Conservation (phyloP, 2,113 vertebrate species). For the Pipa parva region DNA sequence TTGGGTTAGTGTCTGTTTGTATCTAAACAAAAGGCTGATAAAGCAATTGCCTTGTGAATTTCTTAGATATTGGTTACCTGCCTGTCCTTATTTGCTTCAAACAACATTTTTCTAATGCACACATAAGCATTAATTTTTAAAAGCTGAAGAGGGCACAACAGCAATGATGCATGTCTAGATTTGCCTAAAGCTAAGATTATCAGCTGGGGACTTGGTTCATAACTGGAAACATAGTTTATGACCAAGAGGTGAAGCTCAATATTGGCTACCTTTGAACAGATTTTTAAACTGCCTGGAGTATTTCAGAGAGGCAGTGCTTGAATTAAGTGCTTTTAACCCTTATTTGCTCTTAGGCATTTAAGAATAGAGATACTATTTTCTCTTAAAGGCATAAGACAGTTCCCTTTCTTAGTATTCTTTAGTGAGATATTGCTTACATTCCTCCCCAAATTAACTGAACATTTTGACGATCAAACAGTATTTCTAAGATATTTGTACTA, state of each 20-base stretch:
- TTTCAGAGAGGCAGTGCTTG: conserved; percentile 7
- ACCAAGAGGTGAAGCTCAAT: conserved; percentile 26
- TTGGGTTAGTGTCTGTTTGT: not conserved
- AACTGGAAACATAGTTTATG: conserved; percentile 16
- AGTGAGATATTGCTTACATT: no score
- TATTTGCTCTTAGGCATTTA: conserved; percentile 6
- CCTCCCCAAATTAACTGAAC: no score
- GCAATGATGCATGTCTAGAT: conserved; percentile 31
- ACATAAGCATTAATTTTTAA: conserved; percentile 26
- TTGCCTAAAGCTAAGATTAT: conserved; percentile 41
- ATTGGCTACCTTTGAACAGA: conserved; percentile 12
- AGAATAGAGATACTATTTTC: conserved; percentile 20
- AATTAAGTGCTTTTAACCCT: conserved; percentile 26
- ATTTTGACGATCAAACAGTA: no score
- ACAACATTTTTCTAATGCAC: conserved; percentile 23
- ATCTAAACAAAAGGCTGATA: not conserved
- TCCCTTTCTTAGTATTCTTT: not conserved
- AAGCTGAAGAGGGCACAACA: conserved; percentile 10
- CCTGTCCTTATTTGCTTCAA: conserved; percentile 24
- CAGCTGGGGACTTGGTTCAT: conserved; percentile 31
- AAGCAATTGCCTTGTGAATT: not conserved
- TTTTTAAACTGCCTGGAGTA: conserved; percentile 24
- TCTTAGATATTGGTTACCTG: conserved; percentile 28
- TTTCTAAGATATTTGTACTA: no score
- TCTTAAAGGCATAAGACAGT: conserved; percentile 11